Base-by-base conservation (phyloP, 2,888 invertebrate genomes). In the Eupithecia inturbata region DNA sequence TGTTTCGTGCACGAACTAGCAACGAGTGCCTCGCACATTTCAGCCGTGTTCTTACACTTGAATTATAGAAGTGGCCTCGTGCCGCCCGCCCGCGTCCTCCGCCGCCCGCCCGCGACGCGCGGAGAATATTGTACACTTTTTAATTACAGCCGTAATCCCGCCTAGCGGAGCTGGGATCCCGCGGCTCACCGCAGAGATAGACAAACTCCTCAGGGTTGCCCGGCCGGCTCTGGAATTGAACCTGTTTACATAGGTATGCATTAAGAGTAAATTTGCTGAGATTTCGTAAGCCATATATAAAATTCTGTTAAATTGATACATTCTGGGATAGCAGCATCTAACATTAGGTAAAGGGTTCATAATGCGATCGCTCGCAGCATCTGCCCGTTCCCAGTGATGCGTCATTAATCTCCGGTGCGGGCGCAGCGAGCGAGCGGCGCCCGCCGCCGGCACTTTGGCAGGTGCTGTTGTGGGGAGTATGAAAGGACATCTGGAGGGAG, bases 111-210 rank as follows among this genome's bases (percentile, higher is more conserved):
- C 62, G 3, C n/a, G 16, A 5, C 31, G 63, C 63, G 33, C 63
- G 9, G 33, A 14, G 64, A 22, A 39, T 66, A 68, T 68, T 39
- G 6, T 39, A 60, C 36, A 57, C 12, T 68, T 68, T 68, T 68
- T 68, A 68, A 68, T 68, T 68, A 68, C 16, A 68, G 9, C 10
- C 16, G 57, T 68, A 36, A 39, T 57, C 60, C 62, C 57, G 28
- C 12, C 62, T 22, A 5, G 49, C 9, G 49, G 49, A 49, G 49
- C 62, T 19, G 5, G 7, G 31, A 31, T 31, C 36, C 28, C 28
- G 16, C 16, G 28, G 26, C 4, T 16, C 31, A 16, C 62, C 49
- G 49, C 49, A 49, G n/a, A 49, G 16, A 39, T 14, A 12, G 39
- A 39, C 9, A 36, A 7, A 36, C 36, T 36, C n/a, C n/a, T n/a